Evolutionary conservation across 1,140 invertebrate species (phyloP).

Genomic region (Ladona fulva): DNA sequence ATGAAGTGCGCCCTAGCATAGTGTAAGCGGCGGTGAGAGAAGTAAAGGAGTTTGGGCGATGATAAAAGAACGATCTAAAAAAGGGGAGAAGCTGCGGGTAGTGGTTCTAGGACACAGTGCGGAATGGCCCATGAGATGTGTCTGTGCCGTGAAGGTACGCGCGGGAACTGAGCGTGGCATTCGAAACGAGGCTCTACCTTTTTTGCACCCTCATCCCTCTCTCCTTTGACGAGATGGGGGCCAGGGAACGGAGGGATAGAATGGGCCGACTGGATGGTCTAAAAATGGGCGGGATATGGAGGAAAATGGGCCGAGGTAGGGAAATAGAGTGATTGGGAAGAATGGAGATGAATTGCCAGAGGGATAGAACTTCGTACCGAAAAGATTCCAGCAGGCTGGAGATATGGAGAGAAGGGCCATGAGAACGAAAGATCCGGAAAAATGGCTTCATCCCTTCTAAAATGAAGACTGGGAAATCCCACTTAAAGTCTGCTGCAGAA

Average conservation of each 20-base stretch:
- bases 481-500: too few relatives aligned
- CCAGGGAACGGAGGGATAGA: background rate
- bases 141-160: background rate
- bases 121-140: too few relatives aligned
- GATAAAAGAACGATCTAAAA: too few relatives aligned
- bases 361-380: background rate
- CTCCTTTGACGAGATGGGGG: background rate
- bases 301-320: background rate
- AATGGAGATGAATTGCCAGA: background rate
- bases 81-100: too few relatives aligned
- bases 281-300: background rate
- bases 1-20: too few relatives aligned
- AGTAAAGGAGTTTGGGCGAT: too few relatives aligned
- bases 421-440: too few relatives aligned
- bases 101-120: too few relatives aligned
- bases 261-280: too few relatives aligned
- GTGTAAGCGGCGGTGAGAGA: too few relatives aligned
- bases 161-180: background rate
- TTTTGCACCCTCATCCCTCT: background rate
- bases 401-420: background rate
- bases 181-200: background rate
- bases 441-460: too few relatives aligned
- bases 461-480: too few relatives aligned
- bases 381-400: background rate
- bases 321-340: background rate